Conservation (phyloP, 2,113 vertebrate genomes). For the Psettodes erumei region DNA sequence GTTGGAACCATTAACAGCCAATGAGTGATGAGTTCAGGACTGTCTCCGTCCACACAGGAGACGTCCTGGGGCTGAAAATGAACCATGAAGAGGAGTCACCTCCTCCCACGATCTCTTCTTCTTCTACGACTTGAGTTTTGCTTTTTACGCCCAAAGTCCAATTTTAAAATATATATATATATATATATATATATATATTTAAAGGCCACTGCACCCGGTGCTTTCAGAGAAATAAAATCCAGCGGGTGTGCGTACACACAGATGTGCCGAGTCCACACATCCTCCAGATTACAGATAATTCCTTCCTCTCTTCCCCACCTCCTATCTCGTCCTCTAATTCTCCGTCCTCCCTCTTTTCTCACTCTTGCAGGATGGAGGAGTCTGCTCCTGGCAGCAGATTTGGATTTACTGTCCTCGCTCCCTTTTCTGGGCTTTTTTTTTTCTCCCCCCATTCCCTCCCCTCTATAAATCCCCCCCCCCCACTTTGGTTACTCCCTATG, state of each 20-base stretch:
- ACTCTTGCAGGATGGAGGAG: constrained; percentile 1
- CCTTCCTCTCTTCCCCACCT: constrained; percentile 19
- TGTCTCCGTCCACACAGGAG: no score
- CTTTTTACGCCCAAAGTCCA: no score
- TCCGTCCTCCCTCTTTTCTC: constrained; percentile 17
- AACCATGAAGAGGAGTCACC: background rate
- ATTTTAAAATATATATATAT: no score
- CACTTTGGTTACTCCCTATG: background rate
- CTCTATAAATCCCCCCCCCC: background rate
- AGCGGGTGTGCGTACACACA: background rate
- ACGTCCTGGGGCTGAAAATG: no score
- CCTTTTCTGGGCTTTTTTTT: background rate
- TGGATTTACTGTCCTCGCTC: constrained; percentile 25
- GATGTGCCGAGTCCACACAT: background rate
- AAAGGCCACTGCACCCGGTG: background rate
- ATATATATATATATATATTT: no score
- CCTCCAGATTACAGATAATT: constrained; percentile 30
- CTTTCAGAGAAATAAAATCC: background rate
- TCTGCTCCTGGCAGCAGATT: constrained; percentile 36
- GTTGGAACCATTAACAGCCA: background rate
- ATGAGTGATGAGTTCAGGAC: background rate
- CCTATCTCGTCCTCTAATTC: constrained; percentile 15
- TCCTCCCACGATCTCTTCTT: no score
- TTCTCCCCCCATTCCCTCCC: background rate
- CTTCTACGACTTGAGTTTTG: no score